Conservation (phyloP, 1,140 invertebrate species). For the Limonius californicus region DNA sequence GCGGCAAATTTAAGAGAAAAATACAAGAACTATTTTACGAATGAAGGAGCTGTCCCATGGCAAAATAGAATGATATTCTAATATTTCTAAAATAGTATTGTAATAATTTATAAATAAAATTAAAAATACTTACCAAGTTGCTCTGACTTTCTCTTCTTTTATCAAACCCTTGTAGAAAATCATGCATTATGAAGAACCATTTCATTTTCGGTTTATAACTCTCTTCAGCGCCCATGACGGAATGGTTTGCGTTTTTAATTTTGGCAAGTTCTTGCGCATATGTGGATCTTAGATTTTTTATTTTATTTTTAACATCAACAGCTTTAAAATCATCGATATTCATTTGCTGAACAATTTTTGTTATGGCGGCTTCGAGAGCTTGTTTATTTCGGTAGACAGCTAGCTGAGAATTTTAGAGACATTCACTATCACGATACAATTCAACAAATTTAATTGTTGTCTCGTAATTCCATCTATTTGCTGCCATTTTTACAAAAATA, state of each 20-base stretch:
- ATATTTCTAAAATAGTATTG: too few relatives aligned
- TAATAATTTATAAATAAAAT: neutral
- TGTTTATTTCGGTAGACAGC: slow-evolving; percentile 20
- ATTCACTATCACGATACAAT: slow-evolving; percentile 9
- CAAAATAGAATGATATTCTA: too few relatives aligned
- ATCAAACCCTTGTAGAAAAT: slow-evolving; percentile 9
- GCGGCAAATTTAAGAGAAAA: neutral
- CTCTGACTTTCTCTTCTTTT: neutral
- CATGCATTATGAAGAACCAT: too few relatives aligned
- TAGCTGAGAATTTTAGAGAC: slow-evolving; percentile 11
- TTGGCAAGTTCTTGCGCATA: slow-evolving; percentile 32
- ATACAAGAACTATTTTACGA: neutral
- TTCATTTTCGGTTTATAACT: slow-evolving; percentile 30
- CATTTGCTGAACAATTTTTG: slow-evolving; percentile 15
- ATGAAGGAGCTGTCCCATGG: slow-evolving; percentile 15
- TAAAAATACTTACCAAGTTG: neutral
- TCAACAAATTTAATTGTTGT: slow-evolving; percentile 11
- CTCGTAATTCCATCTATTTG: neutral
- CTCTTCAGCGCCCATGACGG: slow-evolving; percentile 30
- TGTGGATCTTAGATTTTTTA: too few relatives aligned
- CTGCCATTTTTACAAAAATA: neutral
- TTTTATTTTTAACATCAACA: too few relatives aligned
- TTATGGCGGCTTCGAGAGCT: slow-evolving; percentile 15
- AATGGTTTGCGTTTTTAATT: slow-evolving; percentile 28
- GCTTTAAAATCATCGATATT: too few relatives aligned